Conservation (phyloP, 1,140 invertebrate species). For the Neodiprion pinetum region DNA sequence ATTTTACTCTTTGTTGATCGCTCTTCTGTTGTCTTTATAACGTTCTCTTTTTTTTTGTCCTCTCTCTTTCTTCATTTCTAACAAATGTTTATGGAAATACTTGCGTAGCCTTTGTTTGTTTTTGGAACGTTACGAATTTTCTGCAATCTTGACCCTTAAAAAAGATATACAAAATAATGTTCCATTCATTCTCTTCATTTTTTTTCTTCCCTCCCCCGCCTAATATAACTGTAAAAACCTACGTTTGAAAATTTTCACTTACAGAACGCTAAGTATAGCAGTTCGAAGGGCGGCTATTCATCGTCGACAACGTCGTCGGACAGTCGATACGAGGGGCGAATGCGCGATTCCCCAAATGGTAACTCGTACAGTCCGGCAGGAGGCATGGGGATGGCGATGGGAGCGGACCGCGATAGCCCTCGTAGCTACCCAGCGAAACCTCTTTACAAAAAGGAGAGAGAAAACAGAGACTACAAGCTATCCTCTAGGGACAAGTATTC, state of each 20-base stretch:
- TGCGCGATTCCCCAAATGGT: slow-evolving; percentile 77
- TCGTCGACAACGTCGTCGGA: slow-evolving; percentile 61
- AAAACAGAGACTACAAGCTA: slow-evolving; percentile 86
- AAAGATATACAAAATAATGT: no score
- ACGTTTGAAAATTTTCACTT: slow-evolving; percentile 29
- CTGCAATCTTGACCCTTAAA: no score
- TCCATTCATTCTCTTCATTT: background rate
- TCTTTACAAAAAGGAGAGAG: slow-evolving; percentile 90
- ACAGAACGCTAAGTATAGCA: slow-evolving; percentile 79
- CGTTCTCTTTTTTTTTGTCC: no score
- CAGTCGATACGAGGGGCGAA: slow-evolving; percentile 66
- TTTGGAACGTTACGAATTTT: no score
- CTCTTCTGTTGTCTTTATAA: background rate
- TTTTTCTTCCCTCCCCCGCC: background rate
- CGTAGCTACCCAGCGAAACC: slow-evolving; percentile 76
- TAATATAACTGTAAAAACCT: background rate
- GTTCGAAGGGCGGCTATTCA: slow-evolving; percentile 72
- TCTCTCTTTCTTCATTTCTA: no score
- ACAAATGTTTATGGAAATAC: no score
- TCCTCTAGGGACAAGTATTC: slow-evolving; percentile 85
- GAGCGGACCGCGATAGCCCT: slow-evolving; percentile 70
- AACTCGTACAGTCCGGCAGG: slow-evolving; percentile 74
- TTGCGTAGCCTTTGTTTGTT: no score
- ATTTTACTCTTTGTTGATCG: background rate
- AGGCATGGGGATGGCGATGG: slow-evolving; percentile 65